Conservation (phyloP, 2,888 invertebrate genomes). For the Stegophylla sp. region DNA sequence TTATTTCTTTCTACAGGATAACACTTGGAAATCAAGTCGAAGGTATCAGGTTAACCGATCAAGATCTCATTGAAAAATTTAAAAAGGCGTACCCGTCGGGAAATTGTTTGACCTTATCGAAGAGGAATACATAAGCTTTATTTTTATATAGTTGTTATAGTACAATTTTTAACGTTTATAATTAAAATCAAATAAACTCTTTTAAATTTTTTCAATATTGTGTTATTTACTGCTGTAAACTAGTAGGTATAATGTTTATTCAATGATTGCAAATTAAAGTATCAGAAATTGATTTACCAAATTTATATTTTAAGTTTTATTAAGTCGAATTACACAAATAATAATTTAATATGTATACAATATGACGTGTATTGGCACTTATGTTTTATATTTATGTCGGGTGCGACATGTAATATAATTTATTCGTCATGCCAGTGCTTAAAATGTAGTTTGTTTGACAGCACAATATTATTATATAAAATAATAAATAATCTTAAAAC, state of each 20-base stretch:
- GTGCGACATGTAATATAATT: not conserved
- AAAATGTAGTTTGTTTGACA: conserved; percentile 15
- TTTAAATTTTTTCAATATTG: not conserved
- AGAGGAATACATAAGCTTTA: conserved; percentile 59
- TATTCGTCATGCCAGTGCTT: not conserved
- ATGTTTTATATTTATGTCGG: not conserved
- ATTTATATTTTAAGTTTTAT: conserved; percentile 19
- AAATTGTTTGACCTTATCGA: conserved; percentile 69
- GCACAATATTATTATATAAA: conserved; percentile 6
- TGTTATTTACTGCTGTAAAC: conserved; percentile 7
- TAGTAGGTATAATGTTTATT: not conserved
- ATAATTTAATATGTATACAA: conserved; percentile 17
- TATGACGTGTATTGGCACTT: conserved; percentile 54
- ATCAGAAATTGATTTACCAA: not conserved
- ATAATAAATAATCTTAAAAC: conserved; percentile 42
- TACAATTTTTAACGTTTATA: not conserved
- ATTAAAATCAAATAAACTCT: not conserved
- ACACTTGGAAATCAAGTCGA: conserved; percentile 97
- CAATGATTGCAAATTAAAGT: not conserved
- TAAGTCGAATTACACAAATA: conserved; percentile 22
- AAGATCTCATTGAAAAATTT: conserved; percentile 86
- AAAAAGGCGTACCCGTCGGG: conserved; percentile 93
- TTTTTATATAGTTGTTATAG: not conserved
- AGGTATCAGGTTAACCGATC: conserved; percentile 90
- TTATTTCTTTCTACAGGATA: conserved; percentile 68